These are phyloP conservation scores for Hofmannophila pseudospretella DNA, from an alignment of 2,888 invertebrate genomes.

Conservation along the genomic window DNA sequence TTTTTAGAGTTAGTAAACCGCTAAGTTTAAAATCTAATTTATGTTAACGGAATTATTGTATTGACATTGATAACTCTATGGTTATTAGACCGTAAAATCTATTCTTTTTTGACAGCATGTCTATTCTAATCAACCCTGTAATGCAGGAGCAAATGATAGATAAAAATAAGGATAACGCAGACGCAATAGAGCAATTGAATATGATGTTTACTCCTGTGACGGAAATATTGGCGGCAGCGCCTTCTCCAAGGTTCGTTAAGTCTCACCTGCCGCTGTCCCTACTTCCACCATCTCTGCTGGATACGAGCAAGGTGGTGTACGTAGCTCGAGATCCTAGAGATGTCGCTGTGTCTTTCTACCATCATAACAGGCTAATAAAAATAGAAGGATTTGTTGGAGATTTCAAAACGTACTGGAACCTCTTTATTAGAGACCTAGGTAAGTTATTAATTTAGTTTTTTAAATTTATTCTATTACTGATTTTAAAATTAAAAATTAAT, in stretches of 20 bases:
- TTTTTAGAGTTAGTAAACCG: conserved; percentile 81
- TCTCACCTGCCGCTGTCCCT: conserved; percentile 70
- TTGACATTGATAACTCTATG: no score
- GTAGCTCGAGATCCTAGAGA: conserved; percentile 16
- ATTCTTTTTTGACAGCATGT: no score
- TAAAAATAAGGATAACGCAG: neutral
- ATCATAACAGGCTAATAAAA: conserved; percentile 39
- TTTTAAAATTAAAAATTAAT: no score
- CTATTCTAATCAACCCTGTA: neutral
- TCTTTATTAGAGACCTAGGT: neutral
- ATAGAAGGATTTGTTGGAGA: neutral
- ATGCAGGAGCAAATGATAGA: neutral
- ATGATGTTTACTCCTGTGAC: neutral
- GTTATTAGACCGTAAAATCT: no score
- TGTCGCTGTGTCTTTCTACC: conserved; percentile 77
- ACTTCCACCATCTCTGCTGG: conserved; percentile 42
- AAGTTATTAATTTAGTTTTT: no score
- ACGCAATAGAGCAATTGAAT: neutral
- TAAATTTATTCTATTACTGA: no score
- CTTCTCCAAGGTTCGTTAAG: conserved; percentile 65
- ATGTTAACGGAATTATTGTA: no score
- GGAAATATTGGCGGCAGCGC: conserved; percentile 7
- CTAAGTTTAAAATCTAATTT: no score
- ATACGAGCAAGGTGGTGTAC: conserved; percentile 70
- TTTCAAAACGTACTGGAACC: neutral